Evolutionary conservation across 2,113 vertebrate species (phyloP).

Genomic region (Emydura subglobosa): DNA sequence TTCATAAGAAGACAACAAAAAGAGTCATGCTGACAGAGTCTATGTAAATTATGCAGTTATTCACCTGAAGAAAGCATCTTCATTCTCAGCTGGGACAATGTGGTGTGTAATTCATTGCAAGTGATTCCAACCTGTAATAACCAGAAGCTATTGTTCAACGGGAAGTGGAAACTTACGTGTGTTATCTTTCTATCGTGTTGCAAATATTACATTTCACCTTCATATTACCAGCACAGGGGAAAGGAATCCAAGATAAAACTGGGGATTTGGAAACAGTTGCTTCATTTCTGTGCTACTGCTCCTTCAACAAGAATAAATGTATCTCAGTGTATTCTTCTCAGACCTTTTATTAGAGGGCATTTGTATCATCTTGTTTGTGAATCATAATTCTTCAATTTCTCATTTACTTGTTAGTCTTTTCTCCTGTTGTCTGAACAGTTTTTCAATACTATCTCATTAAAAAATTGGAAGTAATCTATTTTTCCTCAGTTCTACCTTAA

Average conservation of each 20-base stretch:
- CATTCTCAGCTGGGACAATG: not conserved
- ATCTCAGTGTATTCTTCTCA: not conserved
- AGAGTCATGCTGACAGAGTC: not conserved
- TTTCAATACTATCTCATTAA: not conserved
- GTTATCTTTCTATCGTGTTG: not conserved
- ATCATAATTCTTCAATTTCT: not conserved
- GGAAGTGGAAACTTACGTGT: not conserved
- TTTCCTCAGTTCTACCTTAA: not conserved
- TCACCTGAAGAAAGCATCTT: conserved; percentile 14
- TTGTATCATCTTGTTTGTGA: not conserved
- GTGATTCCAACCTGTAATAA: not conserved
- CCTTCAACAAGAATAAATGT: fast-evolving
- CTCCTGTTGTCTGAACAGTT: not conserved
- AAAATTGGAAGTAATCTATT: not conserved
- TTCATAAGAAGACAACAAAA: not conserved
- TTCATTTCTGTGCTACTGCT: not conserved
- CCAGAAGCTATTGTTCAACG: not conserved
- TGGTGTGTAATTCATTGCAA: not conserved
- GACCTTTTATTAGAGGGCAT: not conserved
- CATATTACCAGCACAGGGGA: not conserved
- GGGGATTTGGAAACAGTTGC: not conserved
- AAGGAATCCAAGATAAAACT: not conserved
- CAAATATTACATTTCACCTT: not conserved
- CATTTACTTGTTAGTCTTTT: not conserved
- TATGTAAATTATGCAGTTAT: conserved; percentile 38